A percentile compares a stretch with the other conserved stretches of the same genome.
Evolutionary conservation across 1,140 invertebrate genomes (phyloP).

Genomic region (Drosophila serrata): DNA sequence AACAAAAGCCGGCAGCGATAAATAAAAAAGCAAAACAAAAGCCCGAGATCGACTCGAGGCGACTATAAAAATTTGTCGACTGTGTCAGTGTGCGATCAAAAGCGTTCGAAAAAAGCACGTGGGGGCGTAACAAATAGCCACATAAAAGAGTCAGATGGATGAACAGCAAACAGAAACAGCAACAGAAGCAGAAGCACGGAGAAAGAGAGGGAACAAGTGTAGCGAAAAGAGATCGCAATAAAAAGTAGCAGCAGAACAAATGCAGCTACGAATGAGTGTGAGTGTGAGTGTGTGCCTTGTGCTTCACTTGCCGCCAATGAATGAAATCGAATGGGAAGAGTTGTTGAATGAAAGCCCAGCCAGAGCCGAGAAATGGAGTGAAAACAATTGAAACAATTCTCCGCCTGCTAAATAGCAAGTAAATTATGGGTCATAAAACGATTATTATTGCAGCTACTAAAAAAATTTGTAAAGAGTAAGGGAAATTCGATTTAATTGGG

Average conservation of each 20-base stretch:
- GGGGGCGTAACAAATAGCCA: constrained; percentile 47
- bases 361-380: constrained; percentile 40
- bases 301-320: constrained; percentile 39
- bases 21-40: constrained; percentile 59
- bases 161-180: constrained; percentile 9
- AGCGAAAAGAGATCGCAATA: constrained; percentile 15
- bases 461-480: no score
- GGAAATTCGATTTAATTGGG: background rate
- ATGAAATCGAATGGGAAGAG: constrained; percentile 29
- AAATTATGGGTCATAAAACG: background rate
- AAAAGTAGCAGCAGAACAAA: constrained; percentile 35
- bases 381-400: constrained; percentile 28
- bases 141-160: constrained; percentile 16
- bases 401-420: background rate
- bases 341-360: constrained; percentile 29
- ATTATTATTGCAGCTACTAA: constrained; percentile 7
- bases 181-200: constrained; percentile 3
- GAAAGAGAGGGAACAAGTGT: constrained; percentile 1
- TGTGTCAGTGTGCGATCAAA: constrained; percentile 48
- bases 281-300: no score
- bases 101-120: constrained; percentile 37
- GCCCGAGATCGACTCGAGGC: constrained; percentile 42
- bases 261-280: constrained; percentile 18
- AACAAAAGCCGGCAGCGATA: constrained; percentile 66
- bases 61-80: constrained; percentile 57